Conservation (phyloP, 2,888 invertebrate species). For the Ophraella communa region DNA sequence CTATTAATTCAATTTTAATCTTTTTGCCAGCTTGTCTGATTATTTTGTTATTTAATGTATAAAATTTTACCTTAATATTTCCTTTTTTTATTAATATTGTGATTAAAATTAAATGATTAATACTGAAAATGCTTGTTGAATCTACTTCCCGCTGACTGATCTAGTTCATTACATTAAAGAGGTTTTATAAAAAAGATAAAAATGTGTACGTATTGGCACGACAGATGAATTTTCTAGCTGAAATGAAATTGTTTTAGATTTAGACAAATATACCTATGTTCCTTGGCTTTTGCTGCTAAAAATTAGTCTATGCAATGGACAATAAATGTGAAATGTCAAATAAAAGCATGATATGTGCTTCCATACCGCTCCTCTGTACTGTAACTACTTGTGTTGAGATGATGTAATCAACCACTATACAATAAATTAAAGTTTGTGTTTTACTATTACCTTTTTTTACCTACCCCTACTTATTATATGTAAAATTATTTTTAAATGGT, state of each 20-base stretch:
- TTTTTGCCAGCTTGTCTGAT: too few relatives aligned
- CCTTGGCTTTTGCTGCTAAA: slow-evolving; percentile 54
- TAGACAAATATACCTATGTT: slow-evolving; percentile 49
- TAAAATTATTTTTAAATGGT: too few relatives aligned
- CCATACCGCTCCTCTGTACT: slow-evolving; percentile 55
- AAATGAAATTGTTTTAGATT: slow-evolving; percentile 36
- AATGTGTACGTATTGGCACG: slow-evolving; percentile 32
- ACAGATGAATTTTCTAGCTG: slow-evolving; percentile 33
- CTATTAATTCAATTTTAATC: too few relatives aligned
- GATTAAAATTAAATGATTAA: not conserved
- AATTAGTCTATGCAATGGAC: slow-evolving; percentile 47
- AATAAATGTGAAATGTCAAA: slow-evolving; percentile 52
- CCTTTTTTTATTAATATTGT: too few relatives aligned
- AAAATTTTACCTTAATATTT: too few relatives aligned
- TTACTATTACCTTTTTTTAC: slow-evolving; percentile 5
- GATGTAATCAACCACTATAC: slow-evolving; percentile 53
- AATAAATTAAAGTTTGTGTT: slow-evolving; percentile 41
- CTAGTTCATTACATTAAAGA: slow-evolving; percentile 9
- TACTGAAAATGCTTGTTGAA: not conserved
- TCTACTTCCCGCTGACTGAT: not conserved
- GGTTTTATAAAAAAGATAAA: slow-evolving; percentile 19
- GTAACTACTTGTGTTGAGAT: slow-evolving; percentile 55
- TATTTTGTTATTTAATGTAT: too few relatives aligned
- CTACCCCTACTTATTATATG: too few relatives aligned
- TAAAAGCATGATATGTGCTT: slow-evolving; percentile 57